Conservation (phyloP, 2,797 vertebrate genomes). For the Urophycis tenuis region DNA sequence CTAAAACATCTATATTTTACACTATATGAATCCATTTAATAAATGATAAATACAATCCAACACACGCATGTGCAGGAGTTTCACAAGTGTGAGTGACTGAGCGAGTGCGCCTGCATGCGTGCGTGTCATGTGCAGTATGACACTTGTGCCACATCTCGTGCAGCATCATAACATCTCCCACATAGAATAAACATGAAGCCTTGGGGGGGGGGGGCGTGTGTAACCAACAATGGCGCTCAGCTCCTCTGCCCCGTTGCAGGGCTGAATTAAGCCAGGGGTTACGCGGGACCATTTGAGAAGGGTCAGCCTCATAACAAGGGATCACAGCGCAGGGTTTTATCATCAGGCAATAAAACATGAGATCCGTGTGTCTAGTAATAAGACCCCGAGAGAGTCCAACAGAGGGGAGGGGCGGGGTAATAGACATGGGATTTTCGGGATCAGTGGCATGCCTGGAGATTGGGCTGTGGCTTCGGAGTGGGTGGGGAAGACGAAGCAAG, state of each 20-base stretch:
- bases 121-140: neutral
- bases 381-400: neutral
- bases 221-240: neutral
- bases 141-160: neutral
- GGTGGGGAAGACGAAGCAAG: neutral
- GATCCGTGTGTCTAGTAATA: neutral
- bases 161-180: neutral
- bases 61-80: neutral
- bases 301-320: neutral
- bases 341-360: slow-evolving; percentile 6
- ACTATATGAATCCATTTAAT: neutral
- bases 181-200: neutral
- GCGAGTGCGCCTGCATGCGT: neutral
- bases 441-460: neutral
- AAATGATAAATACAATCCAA: neutral
- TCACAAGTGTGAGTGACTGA: neutral
- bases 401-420: neutral
- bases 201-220: neutral
- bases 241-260: neutral
- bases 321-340: neutral
- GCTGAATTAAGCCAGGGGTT: neutral
- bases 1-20: too few relatives aligned
- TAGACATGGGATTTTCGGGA: neutral
- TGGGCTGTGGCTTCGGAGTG: neutral
- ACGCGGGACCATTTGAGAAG: neutral